Evolutionary conservation across 2,888 invertebrate species (phyloP), one percentile per base, ranked within the genome.

Genomic region (Metallyticus violacea): DNA sequence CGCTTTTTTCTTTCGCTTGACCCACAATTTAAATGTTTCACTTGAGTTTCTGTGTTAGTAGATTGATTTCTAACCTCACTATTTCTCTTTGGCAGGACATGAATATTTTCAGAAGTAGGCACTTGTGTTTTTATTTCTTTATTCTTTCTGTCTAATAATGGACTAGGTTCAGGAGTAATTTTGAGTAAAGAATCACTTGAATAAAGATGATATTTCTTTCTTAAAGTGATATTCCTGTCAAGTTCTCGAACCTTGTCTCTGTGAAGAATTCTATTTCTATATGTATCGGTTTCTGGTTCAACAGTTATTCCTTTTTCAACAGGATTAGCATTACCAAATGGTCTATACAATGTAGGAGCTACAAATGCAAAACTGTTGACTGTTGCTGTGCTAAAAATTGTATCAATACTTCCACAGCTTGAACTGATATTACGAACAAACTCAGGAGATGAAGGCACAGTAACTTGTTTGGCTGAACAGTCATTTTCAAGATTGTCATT

Each of bases 291-390:
- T 88, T 95, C 94, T 1, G 95, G 94, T 3, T 93, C 93, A 7
- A 92, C 92, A 27, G 92, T 92, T 62, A 94, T 93, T 87, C 92
- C 91, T 89, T 92, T 91, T 85, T 92, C 90, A 26, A 93, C 92
- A 81, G 91, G 90, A 40, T 91, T 89, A 27, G 91, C 91, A 40
- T 90, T 89, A 29, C 91, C 91, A 88, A 90, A 91, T 25, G 91
- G 91, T 85, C 91, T 91, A 90, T 94, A 94, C 88, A 92, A 91
- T 81, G 93, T 91, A 88, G 96, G 93, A 85, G 93, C 91, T 88
- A 95, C 93, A 91, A 94, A 96, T 26, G 95, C 94, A 90, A 96
- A 96, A 90, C 96, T 96, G 78, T 94, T 94, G 26, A 94, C 95
- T 9, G 96, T 96, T 84, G 95, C 94, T 87, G 94, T 95, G 89